Conservation (phyloP, 2,113 vertebrate genomes). For the Isichthys henryi region DNA sequence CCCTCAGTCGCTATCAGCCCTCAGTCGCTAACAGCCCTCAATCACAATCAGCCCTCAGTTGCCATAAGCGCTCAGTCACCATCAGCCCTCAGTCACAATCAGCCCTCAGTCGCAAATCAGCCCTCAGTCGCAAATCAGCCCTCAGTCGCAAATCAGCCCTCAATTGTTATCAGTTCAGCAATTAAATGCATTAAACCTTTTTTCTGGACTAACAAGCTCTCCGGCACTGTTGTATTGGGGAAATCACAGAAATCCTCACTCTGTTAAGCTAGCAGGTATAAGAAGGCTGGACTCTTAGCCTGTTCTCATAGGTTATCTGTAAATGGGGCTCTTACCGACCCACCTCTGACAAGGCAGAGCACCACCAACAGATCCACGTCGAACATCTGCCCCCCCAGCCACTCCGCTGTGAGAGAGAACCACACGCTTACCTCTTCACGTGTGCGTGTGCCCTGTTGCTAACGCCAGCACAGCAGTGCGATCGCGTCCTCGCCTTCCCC, state of each 20-base stretch:
- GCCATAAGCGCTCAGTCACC: not conserved
- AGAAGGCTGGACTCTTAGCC: not conserved
- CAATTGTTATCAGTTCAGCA: not conserved
- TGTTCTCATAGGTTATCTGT: not conserved
- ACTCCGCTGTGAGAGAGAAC: not conserved
- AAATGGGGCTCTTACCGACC: not conserved
- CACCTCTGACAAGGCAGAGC: not conserved
- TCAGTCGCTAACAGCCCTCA: not conserved
- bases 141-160: not conserved
- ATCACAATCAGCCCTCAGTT: not conserved
- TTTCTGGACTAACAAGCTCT: not conserved
- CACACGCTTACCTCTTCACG: conserved; percentile 48
- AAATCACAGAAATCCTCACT: not conserved
- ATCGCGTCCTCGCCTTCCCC: conserved; percentile 44
- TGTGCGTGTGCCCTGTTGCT: conserved; percentile 39
- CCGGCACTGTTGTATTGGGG: not conserved
- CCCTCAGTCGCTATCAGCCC: not conserved
- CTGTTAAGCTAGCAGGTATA: not conserved
- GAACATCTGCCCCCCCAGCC: not conserved
- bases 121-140: not conserved
- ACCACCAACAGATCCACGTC: not conserved
- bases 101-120: not conserved
- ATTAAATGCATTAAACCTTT: not conserved
- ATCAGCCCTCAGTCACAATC: no score
- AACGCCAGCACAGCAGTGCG: conserved; percentile 33